These are phyloP conservation scores for Tetramorium simillimum DNA, from an alignment of 1,140 invertebrate species.

Conservation along the genomic window DNA sequence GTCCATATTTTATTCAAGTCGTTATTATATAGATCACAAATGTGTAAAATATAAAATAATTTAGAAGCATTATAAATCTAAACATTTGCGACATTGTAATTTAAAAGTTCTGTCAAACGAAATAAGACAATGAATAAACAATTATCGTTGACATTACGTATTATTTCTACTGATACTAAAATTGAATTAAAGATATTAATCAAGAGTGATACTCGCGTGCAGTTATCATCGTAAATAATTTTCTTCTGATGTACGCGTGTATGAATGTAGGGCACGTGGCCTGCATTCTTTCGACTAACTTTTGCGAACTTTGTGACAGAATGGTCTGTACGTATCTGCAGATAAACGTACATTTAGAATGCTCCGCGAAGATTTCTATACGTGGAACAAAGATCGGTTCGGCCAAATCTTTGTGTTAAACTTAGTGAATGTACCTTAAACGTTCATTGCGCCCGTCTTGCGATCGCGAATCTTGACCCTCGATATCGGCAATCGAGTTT, in stretches of 20 bases:
- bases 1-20: neutral
- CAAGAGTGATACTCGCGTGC: constrained; percentile 4
- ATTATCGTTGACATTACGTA: neutral
- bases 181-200: neutral
- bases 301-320: constrained; percentile 22
- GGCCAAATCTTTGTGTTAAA: neutral
- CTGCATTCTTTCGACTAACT: constrained; percentile 13
- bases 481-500: constrained; percentile 75
- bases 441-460: constrained; percentile 33
- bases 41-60: neutral
- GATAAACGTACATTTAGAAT: constrained; percentile 16
- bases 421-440: constrained; percentile 14
- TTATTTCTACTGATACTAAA: neutral
- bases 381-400: neutral
- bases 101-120: neutral
- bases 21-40: no score
- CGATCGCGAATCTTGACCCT: constrained; percentile 64
- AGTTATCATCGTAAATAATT: constrained; percentile 19
- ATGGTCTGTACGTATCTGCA: neutral
- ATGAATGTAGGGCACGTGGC: neutral
- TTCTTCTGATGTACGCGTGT: neutral
- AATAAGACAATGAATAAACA: neutral
- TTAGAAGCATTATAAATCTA: neutral
- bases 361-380: neutral
- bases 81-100: neutral